Percentiles rank a stretch among this genome's conserved stretches.
phyloP scores from a whole-genome alignment of 2,888 invertebrate genomes.

The Troides oblongomaculatus region DNA sequence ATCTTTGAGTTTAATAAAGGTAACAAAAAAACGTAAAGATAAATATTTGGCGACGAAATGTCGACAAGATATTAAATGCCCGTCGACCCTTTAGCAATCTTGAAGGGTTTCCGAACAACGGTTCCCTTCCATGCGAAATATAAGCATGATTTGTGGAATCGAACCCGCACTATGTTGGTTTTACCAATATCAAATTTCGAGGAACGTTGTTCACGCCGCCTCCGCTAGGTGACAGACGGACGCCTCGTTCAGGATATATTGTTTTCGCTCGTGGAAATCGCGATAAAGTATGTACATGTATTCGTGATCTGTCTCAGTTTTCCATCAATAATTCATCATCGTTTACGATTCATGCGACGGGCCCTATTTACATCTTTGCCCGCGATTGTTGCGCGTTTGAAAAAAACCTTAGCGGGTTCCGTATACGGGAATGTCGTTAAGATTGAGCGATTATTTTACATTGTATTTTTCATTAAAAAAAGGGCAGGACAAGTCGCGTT shows the following conservation, averaged over 20 bases:
- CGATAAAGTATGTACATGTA: slow-evolving; percentile 15
- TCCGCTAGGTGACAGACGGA: slow-evolving; percentile 30
- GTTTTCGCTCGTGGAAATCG: slow-evolving; percentile 14
- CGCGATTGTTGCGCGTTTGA: slow-evolving; percentile 9
- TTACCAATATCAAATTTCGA: slow-evolving; percentile 48
- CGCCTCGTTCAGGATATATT: slow-evolving; percentile 5
- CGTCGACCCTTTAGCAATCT: slow-evolving; percentile 37
- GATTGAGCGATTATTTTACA: slow-evolving; percentile 18
- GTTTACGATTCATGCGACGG: slow-evolving; percentile 16
- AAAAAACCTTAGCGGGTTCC: slow-evolving; percentile 20
- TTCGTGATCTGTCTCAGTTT: slow-evolving; percentile 23
- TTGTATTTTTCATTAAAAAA: slow-evolving; percentile 14
- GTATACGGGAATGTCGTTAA: slow-evolving; percentile 16
- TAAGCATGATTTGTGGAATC: slow-evolving; percentile 45
- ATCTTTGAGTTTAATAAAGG: too few relatives aligned
- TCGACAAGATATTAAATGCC: slow-evolving; percentile 46
- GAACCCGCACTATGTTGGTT: slow-evolving; percentile 45
- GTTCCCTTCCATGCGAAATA: slow-evolving; percentile 45
- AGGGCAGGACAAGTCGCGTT: slow-evolving; percentile 6
- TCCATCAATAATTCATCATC: slow-evolving; percentile 26
- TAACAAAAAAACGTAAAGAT: slow-evolving; percentile 28
- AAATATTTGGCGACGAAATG: slow-evolving; percentile 61
- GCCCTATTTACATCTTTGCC: slow-evolving; percentile 19
- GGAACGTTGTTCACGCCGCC: slow-evolving; percentile 32
- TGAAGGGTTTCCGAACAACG: slow-evolving; percentile 55